phyloP scores from a whole-genome alignment of 2,888 invertebrate genomes.

The Plebejus melissa region DNA sequence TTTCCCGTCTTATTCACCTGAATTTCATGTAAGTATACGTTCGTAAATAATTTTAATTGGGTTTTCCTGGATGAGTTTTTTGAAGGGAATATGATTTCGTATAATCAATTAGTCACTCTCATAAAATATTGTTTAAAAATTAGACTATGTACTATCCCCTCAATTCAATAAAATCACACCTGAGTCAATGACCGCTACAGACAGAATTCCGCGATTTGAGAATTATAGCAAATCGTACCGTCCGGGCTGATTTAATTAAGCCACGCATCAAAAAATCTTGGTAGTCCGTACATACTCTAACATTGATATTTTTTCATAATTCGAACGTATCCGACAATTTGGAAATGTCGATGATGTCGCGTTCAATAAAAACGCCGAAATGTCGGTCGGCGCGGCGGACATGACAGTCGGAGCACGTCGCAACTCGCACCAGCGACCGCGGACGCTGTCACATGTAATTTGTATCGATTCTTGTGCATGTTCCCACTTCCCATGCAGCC shows the following conservation, averaged over 20 bases:
- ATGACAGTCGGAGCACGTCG: neutral
- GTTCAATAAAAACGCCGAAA: constrained; percentile 5
- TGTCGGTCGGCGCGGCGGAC: constrained; percentile 3
- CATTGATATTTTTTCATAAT: neutral
- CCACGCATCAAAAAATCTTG: too few species aligned
- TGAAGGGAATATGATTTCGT: neutral
- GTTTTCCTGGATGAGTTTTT: neutral
- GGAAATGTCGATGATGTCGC: neutral
- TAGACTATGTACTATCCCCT: too few species aligned
- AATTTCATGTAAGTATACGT: neutral
- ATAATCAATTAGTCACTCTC: too few species aligned
- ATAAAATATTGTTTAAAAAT: too few species aligned
- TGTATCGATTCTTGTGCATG: constrained; percentile 54
- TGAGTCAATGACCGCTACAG: too few species aligned
- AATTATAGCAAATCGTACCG: too few species aligned
- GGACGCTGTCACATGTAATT: constrained; percentile 34
- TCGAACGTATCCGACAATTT: constrained; percentile 2
- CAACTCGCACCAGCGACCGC: neutral
- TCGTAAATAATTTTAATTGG: neutral
- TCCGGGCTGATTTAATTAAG: too few species aligned
- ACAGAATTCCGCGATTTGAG: too few species aligned
- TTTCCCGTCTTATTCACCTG: neutral
- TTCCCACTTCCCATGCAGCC: constrained; percentile 72
- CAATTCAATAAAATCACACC: too few species aligned
- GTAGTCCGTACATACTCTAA: too few species aligned